Base-by-base conservation (phyloP, 1,140 invertebrate genomes). In the Vanessa tameamea region DNA sequence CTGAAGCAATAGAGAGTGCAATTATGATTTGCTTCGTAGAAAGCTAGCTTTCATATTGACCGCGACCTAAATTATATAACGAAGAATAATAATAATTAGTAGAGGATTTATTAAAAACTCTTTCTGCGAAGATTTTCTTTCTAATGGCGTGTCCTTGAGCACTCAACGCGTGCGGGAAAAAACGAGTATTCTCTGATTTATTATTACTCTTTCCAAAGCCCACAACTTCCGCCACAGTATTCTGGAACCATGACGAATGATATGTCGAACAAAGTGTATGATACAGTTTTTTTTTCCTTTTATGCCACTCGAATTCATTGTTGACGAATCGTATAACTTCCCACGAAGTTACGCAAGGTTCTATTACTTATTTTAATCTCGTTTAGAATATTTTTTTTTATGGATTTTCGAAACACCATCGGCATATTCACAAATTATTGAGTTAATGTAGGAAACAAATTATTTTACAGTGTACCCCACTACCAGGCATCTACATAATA, bases 171-270 rank as follows among this genome's bases (percentile, higher is more conserved):
- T 4, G n/a, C 3, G 57, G 3, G 37, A 72, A 72, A 68, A 73
- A 64, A 20, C 48, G 26, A 69, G 31, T 51, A 48, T 43, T 31
- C 31, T 43, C 69, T 75, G 73, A 70, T 71, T 75, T 70, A 71
- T 70, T 75, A 57, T n/a, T 50, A 74, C 68, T 70, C 51, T 70
- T 61, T 63, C 50, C 50, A 64, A 20, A 20, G 26, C 55, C 64
- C 57, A 64, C 4, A 37, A 26, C 53, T 65, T 72, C 69, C 68
- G 59, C 59, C 55, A 68, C 55, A 75, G 72, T 31, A 31, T 72
- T 61, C 57, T 73, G 71, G 51, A 26, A 64, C 51, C 59, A 65
- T 69, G 77, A 75, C 77, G 61, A 65, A 72, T 78, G 59, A 65
- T 43, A 65, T 70, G 67, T 59, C 73, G 63, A 64, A 75, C 63